Evolutionary conservation across 2,888 invertebrate genomes (phyloP).

Genomic region (Diadromus collaris): DNA sequence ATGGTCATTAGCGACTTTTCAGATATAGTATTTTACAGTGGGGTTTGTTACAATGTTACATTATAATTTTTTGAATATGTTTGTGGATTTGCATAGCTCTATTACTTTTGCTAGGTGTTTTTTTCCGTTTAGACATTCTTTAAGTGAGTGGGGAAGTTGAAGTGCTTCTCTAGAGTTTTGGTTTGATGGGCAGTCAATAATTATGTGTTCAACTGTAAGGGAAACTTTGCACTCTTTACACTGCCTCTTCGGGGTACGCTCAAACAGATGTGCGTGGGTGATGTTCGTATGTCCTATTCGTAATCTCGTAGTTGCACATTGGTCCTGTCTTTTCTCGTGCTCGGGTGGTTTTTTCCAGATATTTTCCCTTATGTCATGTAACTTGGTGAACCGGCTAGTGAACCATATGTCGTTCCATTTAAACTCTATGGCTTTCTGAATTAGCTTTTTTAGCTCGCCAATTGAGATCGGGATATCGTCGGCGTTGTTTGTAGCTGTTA

Average conservation of each 20-base stretch:
- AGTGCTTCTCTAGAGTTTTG: not conserved
- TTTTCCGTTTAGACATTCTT: not conserved
- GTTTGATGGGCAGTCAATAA: not conserved
- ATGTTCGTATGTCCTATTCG: slow-evolving; percentile 24
- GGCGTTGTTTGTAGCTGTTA: not conserved
- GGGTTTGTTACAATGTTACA: not conserved
- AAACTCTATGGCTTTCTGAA: too few relatives aligned
- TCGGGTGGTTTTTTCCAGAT: slow-evolving; percentile 4
- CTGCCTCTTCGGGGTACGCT: not conserved
- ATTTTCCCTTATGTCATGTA: not conserved
- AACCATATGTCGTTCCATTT: too few relatives aligned
- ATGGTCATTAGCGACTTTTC: slow-evolving; percentile 8
- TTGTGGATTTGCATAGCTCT: not conserved
- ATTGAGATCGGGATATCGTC: not conserved
- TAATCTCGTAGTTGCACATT: slow-evolving; percentile 3
- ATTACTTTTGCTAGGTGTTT: too few relatives aligned
- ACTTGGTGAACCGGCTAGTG: not conserved
- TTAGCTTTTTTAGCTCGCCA: too few relatives aligned
- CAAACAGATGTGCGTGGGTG: slow-evolving; percentile 18
- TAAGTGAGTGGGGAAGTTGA: not conserved
- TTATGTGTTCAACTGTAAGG: not conserved
- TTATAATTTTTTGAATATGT: not conserved
- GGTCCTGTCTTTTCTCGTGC: not conserved
- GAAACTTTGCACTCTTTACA: not conserved
- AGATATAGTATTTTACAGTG: too few relatives aligned